Evolutionary conservation across 2,113 vertebrate genomes (phyloP).

Genomic region (Ictalurus punctatus): DNA sequence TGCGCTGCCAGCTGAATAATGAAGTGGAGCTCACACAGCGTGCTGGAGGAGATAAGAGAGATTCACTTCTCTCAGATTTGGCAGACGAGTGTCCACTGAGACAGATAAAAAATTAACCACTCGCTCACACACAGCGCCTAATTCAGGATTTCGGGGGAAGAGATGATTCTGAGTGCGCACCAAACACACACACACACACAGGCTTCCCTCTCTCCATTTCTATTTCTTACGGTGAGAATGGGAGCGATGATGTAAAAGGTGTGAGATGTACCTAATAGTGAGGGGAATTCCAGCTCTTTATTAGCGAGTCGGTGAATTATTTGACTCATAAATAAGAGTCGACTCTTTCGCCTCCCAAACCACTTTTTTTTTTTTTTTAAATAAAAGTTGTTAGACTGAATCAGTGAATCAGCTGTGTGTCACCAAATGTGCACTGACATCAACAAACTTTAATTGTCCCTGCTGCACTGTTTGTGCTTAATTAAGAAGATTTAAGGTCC

Average conservation of each 20-base stretch:
- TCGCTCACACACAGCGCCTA: neutral
- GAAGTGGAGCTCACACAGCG: slow-evolving; percentile 19
- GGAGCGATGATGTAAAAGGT: neutral
- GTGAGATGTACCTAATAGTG: neutral
- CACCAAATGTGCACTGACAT: too few species aligned
- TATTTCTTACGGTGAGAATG: neutral
- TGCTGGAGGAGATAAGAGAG: slow-evolving; percentile 21
- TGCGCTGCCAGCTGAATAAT: slow-evolving; percentile 18
- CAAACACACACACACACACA: neutral
- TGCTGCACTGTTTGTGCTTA: neutral
- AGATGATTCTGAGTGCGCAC: neutral
- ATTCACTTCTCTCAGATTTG: neutral
- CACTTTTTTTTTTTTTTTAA: too few species aligned
- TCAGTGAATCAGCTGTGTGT: neutral
- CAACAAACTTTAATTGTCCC: neutral
- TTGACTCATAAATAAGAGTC: neutral
- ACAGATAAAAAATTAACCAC: slow-evolving; percentile 21
- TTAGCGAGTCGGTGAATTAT: neutral
- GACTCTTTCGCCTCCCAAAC: neutral
- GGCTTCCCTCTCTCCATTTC: neutral
- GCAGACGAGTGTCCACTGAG: slow-evolving; percentile 8
- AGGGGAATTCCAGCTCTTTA: neutral
- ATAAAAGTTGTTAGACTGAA: neutral
- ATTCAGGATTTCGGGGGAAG: neutral
- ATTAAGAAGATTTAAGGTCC: neutral